These are phyloP conservation scores for Lepidochrysops patricia DNA, from an alignment of 2,888 invertebrate species.

Conservation along the genomic window DNA sequence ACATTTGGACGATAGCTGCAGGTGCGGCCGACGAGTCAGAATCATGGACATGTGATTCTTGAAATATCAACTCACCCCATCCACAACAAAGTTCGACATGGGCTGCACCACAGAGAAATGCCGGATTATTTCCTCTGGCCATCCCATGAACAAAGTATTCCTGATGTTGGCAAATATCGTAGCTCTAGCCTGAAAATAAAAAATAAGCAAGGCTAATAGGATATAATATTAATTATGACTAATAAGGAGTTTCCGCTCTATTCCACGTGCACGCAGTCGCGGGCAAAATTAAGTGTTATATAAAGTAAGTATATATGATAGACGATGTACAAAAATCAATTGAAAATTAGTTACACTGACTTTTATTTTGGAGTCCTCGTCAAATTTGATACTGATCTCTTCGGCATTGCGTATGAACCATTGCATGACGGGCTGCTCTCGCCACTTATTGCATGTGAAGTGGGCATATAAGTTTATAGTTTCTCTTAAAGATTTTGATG, in stretches of 20 bases:
- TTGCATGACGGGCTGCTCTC: slow-evolving; percentile 34
- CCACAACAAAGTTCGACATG: slow-evolving; percentile 39
- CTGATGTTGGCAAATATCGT: slow-evolving; percentile 22
- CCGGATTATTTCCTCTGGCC: slow-evolving; percentile 37
- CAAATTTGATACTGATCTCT: slow-evolving; percentile 26
- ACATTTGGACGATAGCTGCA: too few relatives aligned
- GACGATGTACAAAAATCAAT: too few relatives aligned
- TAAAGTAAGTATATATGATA: too few relatives aligned
- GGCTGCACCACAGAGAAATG: slow-evolving; percentile 38
- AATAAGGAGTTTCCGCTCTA: too few relatives aligned
- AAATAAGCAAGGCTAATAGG: neutral
- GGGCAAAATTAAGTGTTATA: too few relatives aligned
- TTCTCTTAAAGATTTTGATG: slow-evolving; percentile 26
- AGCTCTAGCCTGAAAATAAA: slow-evolving; percentile 26
- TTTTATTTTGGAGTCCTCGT: slow-evolving; percentile 22
- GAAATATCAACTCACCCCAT: slow-evolving; percentile 23
- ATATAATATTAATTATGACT: too few relatives aligned
- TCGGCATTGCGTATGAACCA: slow-evolving; percentile 37
- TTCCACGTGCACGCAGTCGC: too few relatives aligned
- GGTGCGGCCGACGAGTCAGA: too few relatives aligned
- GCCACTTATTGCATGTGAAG: slow-evolving; percentile 36
- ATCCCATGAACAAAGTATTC: slow-evolving; percentile 28
- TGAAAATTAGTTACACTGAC: slow-evolving; percentile 20
- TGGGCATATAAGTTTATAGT: slow-evolving; percentile 36
- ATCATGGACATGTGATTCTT: too few relatives aligned